Evolutionary conservation across 2,113 vertebrate species (phyloP).

Genomic region (Corapipo altera): DNA sequence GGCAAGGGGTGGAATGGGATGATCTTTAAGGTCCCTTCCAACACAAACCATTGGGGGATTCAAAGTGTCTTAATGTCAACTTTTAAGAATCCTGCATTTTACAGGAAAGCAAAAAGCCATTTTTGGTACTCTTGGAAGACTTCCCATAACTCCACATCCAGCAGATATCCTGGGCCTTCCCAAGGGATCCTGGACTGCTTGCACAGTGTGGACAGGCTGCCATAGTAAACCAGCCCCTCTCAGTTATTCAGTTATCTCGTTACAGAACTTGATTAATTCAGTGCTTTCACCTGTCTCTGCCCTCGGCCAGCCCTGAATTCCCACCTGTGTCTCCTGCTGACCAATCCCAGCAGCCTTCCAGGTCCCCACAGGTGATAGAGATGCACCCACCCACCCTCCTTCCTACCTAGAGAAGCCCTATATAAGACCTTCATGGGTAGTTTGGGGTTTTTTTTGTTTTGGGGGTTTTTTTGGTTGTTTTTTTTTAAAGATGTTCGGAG

Average conservation of each 20-base stretch:
- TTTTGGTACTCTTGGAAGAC: not conserved
- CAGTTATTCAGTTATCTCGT: not conserved
- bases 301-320: not conserved
- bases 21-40: not conserved
- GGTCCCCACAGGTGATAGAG: accelerated
- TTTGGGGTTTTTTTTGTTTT: not conserved
- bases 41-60: not conserved
- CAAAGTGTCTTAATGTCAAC: not conserved
- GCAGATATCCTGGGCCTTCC: not conserved
- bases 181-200: not conserved
- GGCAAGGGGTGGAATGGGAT: not conserved
- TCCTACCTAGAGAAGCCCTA: accelerated
- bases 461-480: not conserved
- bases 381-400: not conserved
- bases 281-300: not conserved
- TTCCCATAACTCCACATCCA: not conserved
- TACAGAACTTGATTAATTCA: not conserved
- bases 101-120: not conserved
- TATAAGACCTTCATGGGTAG: accelerated
- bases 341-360: not conserved
- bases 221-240: not conserved
- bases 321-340: not conserved
- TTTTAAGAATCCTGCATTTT: not conserved
- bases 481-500: not conserved
- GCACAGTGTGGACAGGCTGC: not conserved